Evolutionary conservation across 1,140 invertebrate genomes (phyloP), one percentile per base, ranked within the genome.

Genomic region (Magallana gigas): DNA sequence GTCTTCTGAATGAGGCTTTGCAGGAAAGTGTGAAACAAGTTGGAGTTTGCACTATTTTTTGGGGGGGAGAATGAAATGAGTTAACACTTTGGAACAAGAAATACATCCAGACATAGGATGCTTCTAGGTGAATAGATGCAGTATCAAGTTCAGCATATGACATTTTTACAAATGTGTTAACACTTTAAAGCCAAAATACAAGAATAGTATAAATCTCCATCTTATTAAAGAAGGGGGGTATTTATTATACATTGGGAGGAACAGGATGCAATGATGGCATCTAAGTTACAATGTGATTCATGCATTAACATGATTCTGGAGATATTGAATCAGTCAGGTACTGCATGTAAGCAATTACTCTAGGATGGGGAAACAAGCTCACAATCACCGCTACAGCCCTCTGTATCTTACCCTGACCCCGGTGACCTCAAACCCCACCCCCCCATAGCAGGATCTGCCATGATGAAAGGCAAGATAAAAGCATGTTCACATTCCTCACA

Each of bases 391-490:
- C 64, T 23, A 8, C 9, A 18, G 23, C 18, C 64, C 64, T 48
- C n/a, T 71, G 68, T 29, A 76, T 36, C 68, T 76, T 48, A 48
- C 2, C 23, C 23, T 29, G 36, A 76, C 68, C 23, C 7, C 23
- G 1, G 18, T 76, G 68, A 76, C 68, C 68, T 29, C 23, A 48
- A 48, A 11, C 29, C 23, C 68, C 68, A 76, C 68, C 68, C 68
- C 68, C 36, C 12, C 23, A 36, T 76, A 9, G 48, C 68, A 76
- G 12, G 68, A 29, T 29, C 18, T 29, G 23, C 68, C 8, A 29
- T 36, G 68, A 76, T 76, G 68, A 76, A 76, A 76, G 68, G 18
- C 68, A 11, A 76, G 68, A 76, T 76, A 76, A 76, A 76, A 76
- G 68, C 68, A 76, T 76, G 18, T 29, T 76, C 23, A 36, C 68